Percentiles rank a stretch among this genome's conserved stretches.
Evolutionary conservation across 1,140 invertebrate genomes (phyloP).

Genomic region (Charaxes varanes): DNA sequence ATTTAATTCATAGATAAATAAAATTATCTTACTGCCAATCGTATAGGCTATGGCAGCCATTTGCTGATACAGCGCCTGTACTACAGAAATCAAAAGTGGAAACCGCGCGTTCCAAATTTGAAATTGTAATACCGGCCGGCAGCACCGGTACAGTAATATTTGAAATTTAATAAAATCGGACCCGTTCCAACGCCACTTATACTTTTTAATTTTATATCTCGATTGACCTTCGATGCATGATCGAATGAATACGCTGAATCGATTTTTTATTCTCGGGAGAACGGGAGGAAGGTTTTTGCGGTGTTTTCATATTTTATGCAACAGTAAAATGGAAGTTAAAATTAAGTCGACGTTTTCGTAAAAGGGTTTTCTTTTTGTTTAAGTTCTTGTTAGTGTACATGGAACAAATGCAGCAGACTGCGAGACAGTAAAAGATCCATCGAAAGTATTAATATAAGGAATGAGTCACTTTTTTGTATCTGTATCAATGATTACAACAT

Average conservation of each 20-base stretch:
- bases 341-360: constrained; percentile 9
- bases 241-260: constrained; percentile 51
- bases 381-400: too few species aligned
- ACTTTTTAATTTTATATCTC: constrained; percentile 70
- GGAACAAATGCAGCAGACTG: too few species aligned
- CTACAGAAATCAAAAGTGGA: constrained; percentile 36
- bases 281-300: too few species aligned
- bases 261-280: constrained; percentile 36
- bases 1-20: too few species aligned
- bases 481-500: constrained; percentile 21
- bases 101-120: constrained; percentile 46
- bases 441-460: too few species aligned
- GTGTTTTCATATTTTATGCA: constrained; percentile 22
- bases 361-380: too few species aligned
- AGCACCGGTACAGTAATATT: constrained; percentile 58
- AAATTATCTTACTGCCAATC: too few species aligned
- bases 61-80: background rate
- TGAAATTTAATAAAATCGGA: constrained; percentile 67
- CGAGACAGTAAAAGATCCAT: too few species aligned
- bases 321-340: constrained; percentile 18
- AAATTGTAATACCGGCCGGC: constrained; percentile 63
- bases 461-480: too few species aligned
- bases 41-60: background rate
- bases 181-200: constrained; percentile 58
- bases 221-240: constrained; percentile 62